Conservation (phyloP, 1,140 invertebrate species). For the Pachyrhynchus sulphureomaculatus region DNA sequence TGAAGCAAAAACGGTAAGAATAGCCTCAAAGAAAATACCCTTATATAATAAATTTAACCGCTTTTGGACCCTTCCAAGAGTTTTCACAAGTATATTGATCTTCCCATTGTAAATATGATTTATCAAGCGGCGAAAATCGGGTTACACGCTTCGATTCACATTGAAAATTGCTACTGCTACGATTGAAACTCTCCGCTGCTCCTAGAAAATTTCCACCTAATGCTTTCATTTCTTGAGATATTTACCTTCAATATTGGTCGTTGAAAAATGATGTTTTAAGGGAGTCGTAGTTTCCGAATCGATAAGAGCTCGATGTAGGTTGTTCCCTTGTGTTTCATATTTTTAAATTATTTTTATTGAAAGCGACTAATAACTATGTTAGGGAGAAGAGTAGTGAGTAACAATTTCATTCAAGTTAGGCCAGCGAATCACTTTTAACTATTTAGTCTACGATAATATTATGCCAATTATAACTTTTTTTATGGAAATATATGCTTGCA, state of each 20-base stretch:
- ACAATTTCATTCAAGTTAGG: too few relatives aligned
- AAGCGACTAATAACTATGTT: too few relatives aligned
- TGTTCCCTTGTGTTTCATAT: background rate
- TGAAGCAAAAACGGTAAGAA: too few relatives aligned
- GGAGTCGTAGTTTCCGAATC: slow-evolving; percentile 28
- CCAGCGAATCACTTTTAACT: too few relatives aligned
- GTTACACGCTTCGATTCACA: background rate
- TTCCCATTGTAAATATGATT: slow-evolving; percentile 13
- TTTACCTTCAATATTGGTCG: slow-evolving; percentile 6
- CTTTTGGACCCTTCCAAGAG: background rate
- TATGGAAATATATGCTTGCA: too few relatives aligned
- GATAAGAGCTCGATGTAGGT: background rate
- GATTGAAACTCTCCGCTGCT: background rate
- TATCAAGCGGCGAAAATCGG: slow-evolving; percentile 11
- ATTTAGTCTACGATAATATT: too few relatives aligned
- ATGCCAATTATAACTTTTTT: too few relatives aligned
- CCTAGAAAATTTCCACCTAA: background rate
- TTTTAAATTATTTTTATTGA: too few relatives aligned
- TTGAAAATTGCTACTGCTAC: background rate
- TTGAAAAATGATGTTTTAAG: slow-evolving; percentile 32
- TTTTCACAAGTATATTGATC: background rate
- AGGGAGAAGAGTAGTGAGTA: too few relatives aligned
- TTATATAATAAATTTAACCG: slow-evolving; percentile 3
- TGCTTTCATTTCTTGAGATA: slow-evolving; percentile 1
- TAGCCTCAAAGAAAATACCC: background rate